Evolutionary conservation across 1,140 invertebrate genomes (phyloP).

Genomic region (Vanessa atalanta): DNA sequence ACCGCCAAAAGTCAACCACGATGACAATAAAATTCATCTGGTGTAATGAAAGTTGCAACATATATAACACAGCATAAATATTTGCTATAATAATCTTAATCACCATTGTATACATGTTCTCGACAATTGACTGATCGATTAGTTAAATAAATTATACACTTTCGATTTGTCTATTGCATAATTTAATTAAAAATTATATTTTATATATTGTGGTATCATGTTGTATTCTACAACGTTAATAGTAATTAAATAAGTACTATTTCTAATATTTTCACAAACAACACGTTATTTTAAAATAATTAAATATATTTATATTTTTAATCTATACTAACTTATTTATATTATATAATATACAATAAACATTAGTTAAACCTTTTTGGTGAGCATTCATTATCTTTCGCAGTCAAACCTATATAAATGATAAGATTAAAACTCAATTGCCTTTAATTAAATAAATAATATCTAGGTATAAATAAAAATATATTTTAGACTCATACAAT

Average conservation of each 20-base stretch:
- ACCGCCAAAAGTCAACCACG: slow-evolving; percentile 32
- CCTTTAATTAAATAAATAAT: neutral
- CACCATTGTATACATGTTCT: neutral
- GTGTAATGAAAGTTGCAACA: slow-evolving; percentile 9
- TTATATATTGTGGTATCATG: too few species aligned
- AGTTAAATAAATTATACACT: too few species aligned
- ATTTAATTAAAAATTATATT: too few species aligned
- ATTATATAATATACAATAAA: neutral
- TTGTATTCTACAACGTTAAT: too few species aligned
- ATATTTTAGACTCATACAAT: too few species aligned
- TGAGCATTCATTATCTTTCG: neutral
- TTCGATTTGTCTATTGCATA: too few species aligned
- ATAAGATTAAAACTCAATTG: neutral
- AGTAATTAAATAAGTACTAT: too few species aligned
- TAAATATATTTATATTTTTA: too few species aligned
- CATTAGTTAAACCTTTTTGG: neutral
- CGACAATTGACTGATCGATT: neutral
- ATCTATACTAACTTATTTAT: neutral
- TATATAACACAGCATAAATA: neutral
- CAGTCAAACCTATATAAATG: neutral
- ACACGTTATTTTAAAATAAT: too few species aligned
- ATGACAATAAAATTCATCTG: slow-evolving; percentile 6
- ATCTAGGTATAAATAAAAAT: neutral
- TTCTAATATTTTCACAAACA: too few species aligned
- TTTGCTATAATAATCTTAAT: neutral